Conservation (phyloP, 2,113 vertebrate genomes). For the Chauna torquata region DNA sequence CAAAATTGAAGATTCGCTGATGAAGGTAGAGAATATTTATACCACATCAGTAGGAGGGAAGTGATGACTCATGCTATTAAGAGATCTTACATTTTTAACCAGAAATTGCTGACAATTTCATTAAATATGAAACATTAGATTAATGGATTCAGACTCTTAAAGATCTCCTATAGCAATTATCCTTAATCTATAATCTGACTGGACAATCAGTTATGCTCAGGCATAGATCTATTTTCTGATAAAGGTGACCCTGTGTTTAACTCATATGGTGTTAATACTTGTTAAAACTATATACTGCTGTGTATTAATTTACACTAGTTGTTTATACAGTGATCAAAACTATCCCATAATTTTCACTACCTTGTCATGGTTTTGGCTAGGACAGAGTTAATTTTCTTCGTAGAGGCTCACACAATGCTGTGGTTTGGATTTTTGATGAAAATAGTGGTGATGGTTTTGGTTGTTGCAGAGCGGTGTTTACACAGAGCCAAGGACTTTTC, state of each 20-base stretch:
- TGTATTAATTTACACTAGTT: background rate
- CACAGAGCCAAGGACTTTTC: too few relatives aligned
- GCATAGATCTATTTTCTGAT: background rate
- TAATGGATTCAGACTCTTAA: background rate
- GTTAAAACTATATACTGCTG: background rate
- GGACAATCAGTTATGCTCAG: background rate
- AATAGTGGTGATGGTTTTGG: too few relatives aligned
- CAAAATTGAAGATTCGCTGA: background rate
- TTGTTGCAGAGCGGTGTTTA: too few relatives aligned
- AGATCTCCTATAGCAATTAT: background rate
- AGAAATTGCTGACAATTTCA: slow-evolving; percentile 24
- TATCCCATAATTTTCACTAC: background rate
- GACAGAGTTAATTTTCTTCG: too few relatives aligned
- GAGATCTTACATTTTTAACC: slow-evolving; percentile 14
- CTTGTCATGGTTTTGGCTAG: too few relatives aligned
- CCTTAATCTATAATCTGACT: slow-evolving; percentile 7
- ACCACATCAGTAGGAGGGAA: background rate
- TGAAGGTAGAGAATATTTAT: background rate
- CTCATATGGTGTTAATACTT: background rate
- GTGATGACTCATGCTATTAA: background rate
- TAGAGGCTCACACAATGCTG: too few relatives aligned
- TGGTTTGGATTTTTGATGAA: too few relatives aligned
- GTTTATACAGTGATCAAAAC: background rate
- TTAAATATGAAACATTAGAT: slow-evolving; percentile 44
- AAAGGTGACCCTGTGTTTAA: background rate